A percentile compares a stretch with the other conserved stretches of the same genome.
Conservation (phyloP, 1,140 invertebrate genomes). For the Drosophila sp. region DNA sequence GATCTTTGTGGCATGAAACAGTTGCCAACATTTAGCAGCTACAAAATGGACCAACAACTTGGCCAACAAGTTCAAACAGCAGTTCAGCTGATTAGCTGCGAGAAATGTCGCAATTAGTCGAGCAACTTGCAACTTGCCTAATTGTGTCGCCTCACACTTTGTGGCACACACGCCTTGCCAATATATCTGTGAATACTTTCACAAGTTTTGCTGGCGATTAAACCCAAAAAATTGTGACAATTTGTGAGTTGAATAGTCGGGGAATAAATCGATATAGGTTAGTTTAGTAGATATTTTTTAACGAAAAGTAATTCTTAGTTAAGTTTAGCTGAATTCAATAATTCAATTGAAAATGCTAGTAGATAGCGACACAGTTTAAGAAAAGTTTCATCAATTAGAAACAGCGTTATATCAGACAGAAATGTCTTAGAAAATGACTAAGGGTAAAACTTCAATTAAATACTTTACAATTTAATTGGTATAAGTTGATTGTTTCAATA, state of each 20-base stretch:
- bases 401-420: not conserved
- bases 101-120: conserved; percentile 71
- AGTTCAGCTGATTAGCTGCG: conserved; percentile 63
- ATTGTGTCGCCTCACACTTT: conserved; percentile 38
- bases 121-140: conserved; percentile 63
- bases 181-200: conserved; percentile 16
- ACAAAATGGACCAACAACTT: conserved; percentile 9
- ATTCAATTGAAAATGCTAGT: not conserved
- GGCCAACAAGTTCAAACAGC: conserved; percentile 19
- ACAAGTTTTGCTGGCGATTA: conserved; percentile 1
- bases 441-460: no score
- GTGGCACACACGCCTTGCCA: conserved; percentile 32
- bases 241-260: not conserved
- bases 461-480: no score
- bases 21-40: conserved; percentile 20
- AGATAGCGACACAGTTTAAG: not conserved
- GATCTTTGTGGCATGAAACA: conserved; percentile 26
- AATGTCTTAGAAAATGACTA: no score
- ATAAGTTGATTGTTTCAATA: no score
- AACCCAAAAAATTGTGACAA: not conserved
- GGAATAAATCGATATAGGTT: conserved; percentile 3
- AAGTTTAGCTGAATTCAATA: not conserved
- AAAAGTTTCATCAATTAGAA: not conserved
- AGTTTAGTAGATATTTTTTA: no score
- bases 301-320: not conserved